Base-by-base conservation (phyloP, 1,140 invertebrate genomes). In the Patella vulgata region DNA sequence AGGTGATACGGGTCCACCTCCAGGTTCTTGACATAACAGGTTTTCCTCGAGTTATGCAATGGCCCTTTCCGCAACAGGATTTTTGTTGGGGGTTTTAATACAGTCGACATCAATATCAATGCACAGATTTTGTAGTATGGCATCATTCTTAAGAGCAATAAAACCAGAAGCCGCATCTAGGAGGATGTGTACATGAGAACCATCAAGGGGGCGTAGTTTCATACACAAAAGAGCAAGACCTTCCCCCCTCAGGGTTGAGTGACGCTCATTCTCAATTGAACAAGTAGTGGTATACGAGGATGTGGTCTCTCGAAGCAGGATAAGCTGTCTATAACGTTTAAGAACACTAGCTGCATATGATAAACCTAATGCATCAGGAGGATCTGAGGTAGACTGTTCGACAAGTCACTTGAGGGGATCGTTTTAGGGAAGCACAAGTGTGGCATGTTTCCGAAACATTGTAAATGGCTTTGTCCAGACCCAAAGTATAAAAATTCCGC, bases 341-440 rank as follows among this genome's bases (percentile, higher is more conserved):
- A 66, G 17, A 6, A 70, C 63, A 43, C 68, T 64, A 21, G 60
- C 67, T 19, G 61, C 68, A 52, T 64, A 70, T 46, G 52, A 64
- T 5, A 54, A 9, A 4, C 68, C 60, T 25, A 73, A 27, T 12
- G 40, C 19, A 1, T 60, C 57, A 6, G 48, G 58, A 14, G 71
- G 36, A 17, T 54, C 57, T n/a, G 31, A 47, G 25, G 70, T 21
- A 2, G 53, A 50, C 42, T 68, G 62, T 28, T 30, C 17, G 1
- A 44, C 14, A 17, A 67, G n/a, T 2, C 9, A 31, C 12, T n/a
- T 63, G 27, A 25, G 47, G 58, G 14, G 33, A 33, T 21, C 53
- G 42, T 28, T 33, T 42, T 14, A 62, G 43, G 3, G 70, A 47
- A 14, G 48, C 48, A 47, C 67, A 73, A 9, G 8, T n/a, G 28